Evolutionary conservation across 2,113 vertebrate species (phyloP).

Genomic region (Rostratula benghalensis): DNA sequence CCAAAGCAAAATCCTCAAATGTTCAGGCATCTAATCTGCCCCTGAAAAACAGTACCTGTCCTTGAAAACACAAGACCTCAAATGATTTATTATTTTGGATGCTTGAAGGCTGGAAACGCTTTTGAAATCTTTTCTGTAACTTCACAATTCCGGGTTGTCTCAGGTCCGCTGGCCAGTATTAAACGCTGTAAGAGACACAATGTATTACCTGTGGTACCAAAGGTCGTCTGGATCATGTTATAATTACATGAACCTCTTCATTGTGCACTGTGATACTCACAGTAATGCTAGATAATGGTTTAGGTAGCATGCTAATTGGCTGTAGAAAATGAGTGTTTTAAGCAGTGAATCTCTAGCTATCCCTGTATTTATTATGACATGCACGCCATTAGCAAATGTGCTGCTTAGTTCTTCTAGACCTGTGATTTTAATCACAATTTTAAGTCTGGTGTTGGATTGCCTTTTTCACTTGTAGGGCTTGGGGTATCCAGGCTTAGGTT

Average conservation of each 20-base stretch:
- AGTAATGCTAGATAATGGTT: constrained; percentile 46
- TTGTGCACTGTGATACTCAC: background rate
- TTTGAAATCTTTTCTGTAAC: constrained; percentile 30
- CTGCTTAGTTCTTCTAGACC: background rate
- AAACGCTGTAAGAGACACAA: background rate
- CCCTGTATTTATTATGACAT: background rate
- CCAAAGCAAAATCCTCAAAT: constrained; percentile 58
- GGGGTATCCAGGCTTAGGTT: background rate
- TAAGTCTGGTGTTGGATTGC: background rate
- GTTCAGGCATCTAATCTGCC: constrained; percentile 46
- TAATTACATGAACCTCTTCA: constrained; percentile 38
- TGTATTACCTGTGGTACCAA: constrained; percentile 29
- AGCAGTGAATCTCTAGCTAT: background rate
- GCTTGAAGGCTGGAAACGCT: constrained; percentile 53
- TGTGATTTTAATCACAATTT: background rate
- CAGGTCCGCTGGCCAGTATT: background rate
- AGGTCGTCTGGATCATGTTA: constrained; percentile 39
- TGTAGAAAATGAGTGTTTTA: constrained; percentile 28
- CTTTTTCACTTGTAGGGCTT: background rate
- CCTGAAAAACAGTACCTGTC: constrained; percentile 57
- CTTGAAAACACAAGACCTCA: constrained; percentile 45
- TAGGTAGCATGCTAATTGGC: constrained; percentile 42
- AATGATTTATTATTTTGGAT: constrained; percentile 47
- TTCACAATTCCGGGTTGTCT: constrained; percentile 21
- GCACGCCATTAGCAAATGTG: background rate